Percentiles rank a stretch among this genome's conserved stretches.
Evolutionary conservation across 2,113 vertebrate species (phyloP).

Genomic region (Amia ocellicauda): DNA sequence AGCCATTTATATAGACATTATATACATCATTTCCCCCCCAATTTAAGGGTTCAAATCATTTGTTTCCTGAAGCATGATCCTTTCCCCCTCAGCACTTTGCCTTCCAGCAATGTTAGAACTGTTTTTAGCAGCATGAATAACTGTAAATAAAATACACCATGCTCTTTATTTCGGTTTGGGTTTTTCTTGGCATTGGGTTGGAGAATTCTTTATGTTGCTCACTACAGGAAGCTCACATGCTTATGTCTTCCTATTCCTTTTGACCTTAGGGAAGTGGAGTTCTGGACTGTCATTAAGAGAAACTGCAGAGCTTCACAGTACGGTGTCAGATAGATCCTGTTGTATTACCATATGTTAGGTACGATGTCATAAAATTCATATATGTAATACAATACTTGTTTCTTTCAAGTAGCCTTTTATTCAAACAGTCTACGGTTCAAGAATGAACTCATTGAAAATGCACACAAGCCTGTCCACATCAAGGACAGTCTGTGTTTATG

Average conservation of each 20-base stretch:
- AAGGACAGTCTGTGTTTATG: too few relatives aligned
- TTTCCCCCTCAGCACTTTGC: constrained; percentile 21
- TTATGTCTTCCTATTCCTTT: constrained; percentile 42
- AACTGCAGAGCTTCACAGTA: constrained; percentile 35
- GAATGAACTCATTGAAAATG: not conserved
- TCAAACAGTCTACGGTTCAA: not conserved
- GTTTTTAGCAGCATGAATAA: not conserved
- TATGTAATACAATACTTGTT: constrained; percentile 26
- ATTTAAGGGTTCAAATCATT: not conserved
- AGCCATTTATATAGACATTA: too few relatives aligned
- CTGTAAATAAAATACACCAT: not conserved
- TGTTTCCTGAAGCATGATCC: not conserved
- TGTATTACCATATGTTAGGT: constrained; percentile 55
- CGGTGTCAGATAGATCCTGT: constrained; percentile 44
- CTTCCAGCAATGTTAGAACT: constrained; percentile 7
- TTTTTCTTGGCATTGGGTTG: constrained; percentile 35
- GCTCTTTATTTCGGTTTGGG: constrained; percentile 4
- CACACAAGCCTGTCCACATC: not conserved
- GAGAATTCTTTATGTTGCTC: constrained; percentile 17
- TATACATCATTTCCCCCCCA: too few relatives aligned
- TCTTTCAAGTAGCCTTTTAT: constrained; percentile 19
- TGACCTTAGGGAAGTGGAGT: constrained; percentile 34
- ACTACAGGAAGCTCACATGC: constrained; percentile 35
- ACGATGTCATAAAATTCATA: constrained; percentile 40
- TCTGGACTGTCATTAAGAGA: constrained; percentile 55